Conservation (phyloP, 2,797 vertebrate species). For the Tamandua tetradactyla region DNA sequence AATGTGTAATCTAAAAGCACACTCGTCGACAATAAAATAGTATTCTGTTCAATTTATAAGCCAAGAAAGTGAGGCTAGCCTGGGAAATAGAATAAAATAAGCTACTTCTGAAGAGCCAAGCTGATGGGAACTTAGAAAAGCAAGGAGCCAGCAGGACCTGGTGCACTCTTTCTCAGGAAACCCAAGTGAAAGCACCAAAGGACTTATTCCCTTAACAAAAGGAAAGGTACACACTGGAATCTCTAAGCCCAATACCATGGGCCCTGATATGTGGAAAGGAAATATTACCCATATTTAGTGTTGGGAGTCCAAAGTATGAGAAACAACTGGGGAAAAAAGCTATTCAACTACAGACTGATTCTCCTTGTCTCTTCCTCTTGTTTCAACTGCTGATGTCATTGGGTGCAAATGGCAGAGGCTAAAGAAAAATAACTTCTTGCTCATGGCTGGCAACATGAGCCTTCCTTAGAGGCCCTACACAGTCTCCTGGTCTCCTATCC, state of each 20-base stretch:
- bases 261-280: neutral
- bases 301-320: neutral
- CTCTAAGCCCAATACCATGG: neutral
- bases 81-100: neutral
- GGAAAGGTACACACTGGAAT: neutral
- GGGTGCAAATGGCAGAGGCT: neutral
- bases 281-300: neutral
- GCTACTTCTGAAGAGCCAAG: neutral
- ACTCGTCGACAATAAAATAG: neutral
- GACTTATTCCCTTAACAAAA: neutral
- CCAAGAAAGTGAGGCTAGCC: neutral
- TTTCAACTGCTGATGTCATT: slow-evolving; percentile 16
- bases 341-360: neutral
- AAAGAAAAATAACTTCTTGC: slow-evolving; percentile 16
- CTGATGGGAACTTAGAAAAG: neutral
- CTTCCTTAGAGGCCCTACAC: neutral
- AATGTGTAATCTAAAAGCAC: neutral
- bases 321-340: slow-evolving; percentile 9
- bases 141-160: neutral
- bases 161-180: neutral
- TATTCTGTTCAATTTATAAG: neutral
- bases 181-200: neutral
- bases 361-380: neutral
- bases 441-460: neutral
- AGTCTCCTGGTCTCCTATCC: neutral